Base-by-base conservation (phyloP, 2,888 invertebrate species). In the Amitus sp. region DNA sequence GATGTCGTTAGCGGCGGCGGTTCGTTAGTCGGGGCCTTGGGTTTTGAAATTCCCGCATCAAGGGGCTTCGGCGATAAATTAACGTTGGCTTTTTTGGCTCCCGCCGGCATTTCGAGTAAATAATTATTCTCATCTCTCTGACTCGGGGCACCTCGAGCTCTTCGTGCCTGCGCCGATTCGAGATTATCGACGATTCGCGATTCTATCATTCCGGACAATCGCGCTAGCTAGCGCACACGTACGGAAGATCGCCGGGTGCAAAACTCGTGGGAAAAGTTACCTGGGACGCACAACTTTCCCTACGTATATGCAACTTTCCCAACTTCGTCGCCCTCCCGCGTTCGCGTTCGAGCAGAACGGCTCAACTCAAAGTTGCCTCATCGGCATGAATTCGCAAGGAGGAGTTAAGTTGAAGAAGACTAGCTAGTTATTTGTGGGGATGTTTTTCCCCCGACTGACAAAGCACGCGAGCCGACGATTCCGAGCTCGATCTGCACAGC, bases 241-340 rank as follows among this genome's bases (percentile, higher is more conserved):
- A 67, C 66, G 59, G 67, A 69, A 71, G 62, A 67, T 57, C 66
- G 55, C 67, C 63, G 70, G 73, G 73, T 69, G 69, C 59, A 69
- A 72, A 71, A 69, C 69, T 71, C 72, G 73, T 75, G 75, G 74
- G 73, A 76, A 75, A 74, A 74, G 70, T 73, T 73, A 72, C 69
- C 68, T 66, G 62, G 64, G 72, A 69, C 62, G 58, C 61, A 62
- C 61, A 56, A 76, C 75, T 74, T 75, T 76, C 75, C 72, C 75
- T 68, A 69, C 72, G 67, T 70, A n/a, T n/a, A 60, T 67, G 61
- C 53, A 71, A 69, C 73, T 73, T 75, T 74, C 73, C 69, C 73
- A 69, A 67, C 70, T 65, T 67, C 61, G 52, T 57, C 50, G 61
- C 58, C 55, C 53, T 63, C 65, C 64, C 62, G 64, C 68, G 62